Base-by-base conservation (phyloP, 2,113 vertebrate species). In the Sitta europaea region DNA sequence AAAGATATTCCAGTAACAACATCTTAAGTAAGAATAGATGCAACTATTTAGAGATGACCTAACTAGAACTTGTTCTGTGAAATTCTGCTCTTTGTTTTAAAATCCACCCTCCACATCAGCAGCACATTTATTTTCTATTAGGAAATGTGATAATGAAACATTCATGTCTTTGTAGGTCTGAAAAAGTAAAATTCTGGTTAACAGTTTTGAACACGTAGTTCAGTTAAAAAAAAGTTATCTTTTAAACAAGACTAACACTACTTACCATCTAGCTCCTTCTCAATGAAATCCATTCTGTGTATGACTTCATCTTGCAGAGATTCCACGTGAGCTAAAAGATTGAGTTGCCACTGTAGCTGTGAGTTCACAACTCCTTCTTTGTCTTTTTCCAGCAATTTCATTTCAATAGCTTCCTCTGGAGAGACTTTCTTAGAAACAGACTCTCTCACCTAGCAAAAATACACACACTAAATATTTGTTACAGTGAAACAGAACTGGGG, bases 261-360 rank as follows among this genome's bases (percentile, higher is more conserved):
- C 97, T 97, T 98, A 99, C 99, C 99, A n/a, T 99, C 99, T 67
- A 99, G 97, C 88, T 99, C 99, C 55, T 98, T 98, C 97, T 99
- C 99, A 28, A 99, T 99, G 97, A 99, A 98, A 96, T 99, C 99
- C 99, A 99, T 99, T 94, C 99, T 98, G 84, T 98, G 97, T 5
- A 98, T 99, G 94, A 99, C 99, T 97, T 99, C 99, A 31, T 99
- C 99, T 92, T 99, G 99, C 36, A 99, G 97, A 25, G 98, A 98
- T 86, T 99, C 99, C 22, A 99, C 98, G 0, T 99, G 99, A 28
- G 99, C 98, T 96, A 99, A 96, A 89, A 99, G 98, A 96, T 99
- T 99, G 62, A 99, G 98, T 95, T 99, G 99, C 98, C 99, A 99
- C 97, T 99, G 98, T 96, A 96, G 98, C 96, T 98, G 98, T 1